Conservation (phyloP, 2,797 vertebrate genomes). For the Carduelis carduelis region DNA sequence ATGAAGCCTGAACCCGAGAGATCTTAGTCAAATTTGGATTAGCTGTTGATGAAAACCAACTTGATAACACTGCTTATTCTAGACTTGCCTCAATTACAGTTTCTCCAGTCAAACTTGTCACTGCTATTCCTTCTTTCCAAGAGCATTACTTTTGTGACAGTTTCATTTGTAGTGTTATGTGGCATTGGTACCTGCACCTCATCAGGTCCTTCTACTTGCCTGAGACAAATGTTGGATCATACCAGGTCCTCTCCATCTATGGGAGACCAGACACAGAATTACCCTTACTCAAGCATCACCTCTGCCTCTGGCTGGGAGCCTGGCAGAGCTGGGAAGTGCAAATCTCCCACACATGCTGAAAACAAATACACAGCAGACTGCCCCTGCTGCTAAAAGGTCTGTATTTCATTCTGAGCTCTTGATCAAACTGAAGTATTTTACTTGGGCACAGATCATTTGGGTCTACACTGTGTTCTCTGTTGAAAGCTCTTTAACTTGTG, state of each 20-base stretch:
- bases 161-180: background rate
- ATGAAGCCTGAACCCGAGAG: background rate
- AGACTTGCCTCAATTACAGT: background rate
- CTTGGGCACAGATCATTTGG: background rate
- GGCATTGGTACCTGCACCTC: background rate
- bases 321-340: background rate
- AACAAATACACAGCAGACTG: fast-evolving
- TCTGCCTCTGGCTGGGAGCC: background rate
- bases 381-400: background rate
- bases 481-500: background rate
- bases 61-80: background rate
- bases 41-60: background rate
- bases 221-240: background rate
- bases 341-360: background rate
- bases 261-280: background rate
- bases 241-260: background rate
- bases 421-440: background rate
- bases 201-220: background rate
- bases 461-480: fast-evolving
- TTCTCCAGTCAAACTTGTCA: background rate
- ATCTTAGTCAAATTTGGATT: background rate
- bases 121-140: background rate
- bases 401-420: background rate
- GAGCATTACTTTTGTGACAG: background rate
- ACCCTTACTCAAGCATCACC: background rate